Evolutionary conservation across 2,113 vertebrate genomes (phyloP).

Genomic region (Pluvianellus socialis): DNA sequence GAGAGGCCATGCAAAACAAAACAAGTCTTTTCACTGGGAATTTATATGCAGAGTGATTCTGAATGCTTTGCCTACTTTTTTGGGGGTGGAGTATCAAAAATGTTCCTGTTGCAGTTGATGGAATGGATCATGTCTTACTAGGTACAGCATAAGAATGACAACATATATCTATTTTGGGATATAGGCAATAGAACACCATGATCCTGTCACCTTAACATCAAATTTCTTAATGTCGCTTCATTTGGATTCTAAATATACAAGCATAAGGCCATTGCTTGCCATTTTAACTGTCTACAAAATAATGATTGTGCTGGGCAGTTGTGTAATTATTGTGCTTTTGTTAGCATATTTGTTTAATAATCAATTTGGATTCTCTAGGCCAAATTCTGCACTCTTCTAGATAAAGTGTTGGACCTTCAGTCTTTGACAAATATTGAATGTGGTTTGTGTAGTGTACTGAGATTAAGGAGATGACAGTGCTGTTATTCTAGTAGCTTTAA

Average conservation of each 20-base stretch:
- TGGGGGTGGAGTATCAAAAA: background rate
- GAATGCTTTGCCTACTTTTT: background rate
- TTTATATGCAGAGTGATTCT: background rate
- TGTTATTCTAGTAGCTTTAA: background rate
- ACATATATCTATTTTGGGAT: background rate
- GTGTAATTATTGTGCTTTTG: background rate
- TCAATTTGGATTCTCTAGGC: background rate
- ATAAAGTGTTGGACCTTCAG: background rate
- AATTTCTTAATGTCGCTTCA: background rate
- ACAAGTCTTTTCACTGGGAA: background rate
- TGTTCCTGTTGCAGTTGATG: background rate
- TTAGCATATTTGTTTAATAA: background rate
- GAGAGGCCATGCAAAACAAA: background rate
- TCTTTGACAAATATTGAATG: background rate
- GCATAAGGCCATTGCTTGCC: background rate
- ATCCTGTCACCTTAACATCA: background rate
- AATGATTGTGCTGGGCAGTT: background rate
- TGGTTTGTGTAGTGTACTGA: background rate
- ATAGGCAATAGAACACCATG: background rate
- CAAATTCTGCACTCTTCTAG: background rate
- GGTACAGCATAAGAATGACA: background rate
- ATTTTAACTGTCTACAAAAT: background rate
- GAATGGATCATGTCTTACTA: background rate
- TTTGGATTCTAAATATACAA: background rate
- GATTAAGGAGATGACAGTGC: background rate